Conservation (phyloP, 2,888 invertebrate species). For the Mantis religiosa region DNA sequence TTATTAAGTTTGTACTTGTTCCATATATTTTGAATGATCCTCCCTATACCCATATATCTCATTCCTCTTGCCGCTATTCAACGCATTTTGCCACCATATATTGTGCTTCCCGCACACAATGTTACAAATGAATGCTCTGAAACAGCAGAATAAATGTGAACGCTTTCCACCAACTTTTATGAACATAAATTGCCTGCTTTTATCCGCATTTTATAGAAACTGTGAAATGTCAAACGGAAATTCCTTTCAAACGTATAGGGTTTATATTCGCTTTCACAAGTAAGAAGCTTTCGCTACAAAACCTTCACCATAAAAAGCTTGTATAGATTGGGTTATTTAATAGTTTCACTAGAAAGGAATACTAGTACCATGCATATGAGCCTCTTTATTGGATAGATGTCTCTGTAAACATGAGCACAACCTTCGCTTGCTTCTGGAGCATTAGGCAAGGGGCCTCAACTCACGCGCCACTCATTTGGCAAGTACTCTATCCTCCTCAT, state of each 20-base stretch:
- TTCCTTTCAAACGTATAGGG: neutral
- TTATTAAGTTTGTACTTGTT: neutral
- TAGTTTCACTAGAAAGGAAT: too few species aligned
- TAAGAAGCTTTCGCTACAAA: neutral
- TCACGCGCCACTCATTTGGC: too few species aligned
- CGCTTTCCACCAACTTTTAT: neutral
- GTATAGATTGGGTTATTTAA: too few species aligned
- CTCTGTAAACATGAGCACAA: too few species aligned
- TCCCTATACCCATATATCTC: neutral
- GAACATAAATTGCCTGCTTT: neutral
- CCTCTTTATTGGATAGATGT: too few species aligned
- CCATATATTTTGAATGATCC: neutral
- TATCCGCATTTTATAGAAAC: neutral
- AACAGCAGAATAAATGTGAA: neutral
- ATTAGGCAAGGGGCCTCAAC: too few species aligned
- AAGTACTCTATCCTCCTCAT: too few species aligned
- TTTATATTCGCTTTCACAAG: neutral
- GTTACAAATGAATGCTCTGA: neutral
- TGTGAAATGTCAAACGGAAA: neutral
- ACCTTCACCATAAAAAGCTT: too few species aligned
- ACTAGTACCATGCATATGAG: too few species aligned
- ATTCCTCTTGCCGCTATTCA: neutral
- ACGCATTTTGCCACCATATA: neutral
- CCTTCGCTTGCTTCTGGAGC: too few species aligned
- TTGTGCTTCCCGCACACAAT: neutral